A percentile compares a stretch with the other conserved stretches of the same genome.
Conservation (phyloP, 2,113 vertebrate species). For the Hirundichthys speculiger region DNA sequence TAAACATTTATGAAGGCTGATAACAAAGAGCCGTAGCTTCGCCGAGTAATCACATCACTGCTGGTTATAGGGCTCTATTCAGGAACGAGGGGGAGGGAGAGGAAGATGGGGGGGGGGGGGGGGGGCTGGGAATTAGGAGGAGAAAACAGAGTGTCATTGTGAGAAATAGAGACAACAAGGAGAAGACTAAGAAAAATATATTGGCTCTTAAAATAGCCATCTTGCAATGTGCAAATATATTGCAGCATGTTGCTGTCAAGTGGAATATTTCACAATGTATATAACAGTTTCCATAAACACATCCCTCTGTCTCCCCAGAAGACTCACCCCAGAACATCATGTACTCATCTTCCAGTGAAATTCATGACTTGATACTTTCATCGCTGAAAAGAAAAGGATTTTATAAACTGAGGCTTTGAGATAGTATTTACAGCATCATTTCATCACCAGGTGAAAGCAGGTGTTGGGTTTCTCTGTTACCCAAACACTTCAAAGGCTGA, state of each 20-base stretch:
- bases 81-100: conserved; percentile 36
- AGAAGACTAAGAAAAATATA: conserved; percentile 49
- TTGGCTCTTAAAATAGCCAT: conserved; percentile 49
- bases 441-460: no score
- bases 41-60: conserved; percentile 74
- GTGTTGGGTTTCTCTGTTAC: no score
- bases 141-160: conserved; percentile 42
- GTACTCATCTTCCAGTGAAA: conserved; percentile 13
- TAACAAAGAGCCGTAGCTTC: conserved; percentile 69
- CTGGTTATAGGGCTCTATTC: conserved; percentile 63
- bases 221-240: conserved; percentile 37
- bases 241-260: conserved; percentile 34
- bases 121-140: conserved; percentile 8
- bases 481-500: no score
- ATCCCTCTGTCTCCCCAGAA: conserved; percentile 10
- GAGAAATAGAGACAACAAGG: conserved; percentile 45
- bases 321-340: conserved; percentile 5
- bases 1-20: conserved; percentile 81
- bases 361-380: conserved; percentile 12
- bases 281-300: conserved; percentile 35
- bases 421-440: no score
- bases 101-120: background rate
- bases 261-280: conserved; percentile 20
- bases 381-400: background rate
- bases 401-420: no score